Evolutionary conservation across 2,888 invertebrate genomes (phyloP).

Genomic region (Bugulina stolonifera): DNA sequence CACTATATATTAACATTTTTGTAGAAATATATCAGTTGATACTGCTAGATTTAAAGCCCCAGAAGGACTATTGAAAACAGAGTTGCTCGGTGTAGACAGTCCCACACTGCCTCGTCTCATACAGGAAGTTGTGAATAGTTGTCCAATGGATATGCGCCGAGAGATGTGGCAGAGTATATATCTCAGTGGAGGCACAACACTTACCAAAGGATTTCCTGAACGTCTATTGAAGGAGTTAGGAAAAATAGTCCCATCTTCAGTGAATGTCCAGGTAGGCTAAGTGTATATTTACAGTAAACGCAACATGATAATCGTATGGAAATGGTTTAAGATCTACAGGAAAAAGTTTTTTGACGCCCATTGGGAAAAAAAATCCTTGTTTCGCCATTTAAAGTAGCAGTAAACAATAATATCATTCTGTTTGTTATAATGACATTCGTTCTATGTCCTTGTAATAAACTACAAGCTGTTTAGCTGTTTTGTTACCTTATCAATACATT

Average conservation of each 20-base stretch:
- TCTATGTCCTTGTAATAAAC: too few relatives aligned
- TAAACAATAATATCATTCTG: too few relatives aligned
- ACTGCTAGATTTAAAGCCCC: constrained; percentile 54
- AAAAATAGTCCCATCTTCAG: constrained; percentile 57
- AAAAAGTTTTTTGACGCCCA: too few relatives aligned
- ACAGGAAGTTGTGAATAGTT: constrained; percentile 57
- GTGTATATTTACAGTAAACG: too few relatives aligned
- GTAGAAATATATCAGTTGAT: constrained; percentile 51
- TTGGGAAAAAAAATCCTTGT: too few relatives aligned
- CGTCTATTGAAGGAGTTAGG: constrained; percentile 57
- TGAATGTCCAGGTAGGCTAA: constrained; percentile 55
- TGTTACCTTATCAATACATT: too few relatives aligned
- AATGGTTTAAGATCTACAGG: too few relatives aligned
- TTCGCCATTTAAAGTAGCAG: too few relatives aligned
- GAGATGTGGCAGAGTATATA: constrained; percentile 59
- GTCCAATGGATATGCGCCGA: constrained; percentile 60
- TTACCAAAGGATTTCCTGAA: constrained; percentile 59
- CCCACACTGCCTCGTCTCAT: constrained; percentile 58
- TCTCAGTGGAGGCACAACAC: constrained; percentile 58
- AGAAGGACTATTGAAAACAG: constrained; percentile 57
- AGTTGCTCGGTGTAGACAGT: constrained; percentile 59
- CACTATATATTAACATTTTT: constrained; percentile 27
- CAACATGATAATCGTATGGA: too few relatives aligned
- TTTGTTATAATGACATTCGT: too few relatives aligned
- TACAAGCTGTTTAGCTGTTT: too few relatives aligned